phyloP scores from a whole-genome alignment of 2,113 vertebrate genomes.

The Tragelaphus buxtoni region DNA sequence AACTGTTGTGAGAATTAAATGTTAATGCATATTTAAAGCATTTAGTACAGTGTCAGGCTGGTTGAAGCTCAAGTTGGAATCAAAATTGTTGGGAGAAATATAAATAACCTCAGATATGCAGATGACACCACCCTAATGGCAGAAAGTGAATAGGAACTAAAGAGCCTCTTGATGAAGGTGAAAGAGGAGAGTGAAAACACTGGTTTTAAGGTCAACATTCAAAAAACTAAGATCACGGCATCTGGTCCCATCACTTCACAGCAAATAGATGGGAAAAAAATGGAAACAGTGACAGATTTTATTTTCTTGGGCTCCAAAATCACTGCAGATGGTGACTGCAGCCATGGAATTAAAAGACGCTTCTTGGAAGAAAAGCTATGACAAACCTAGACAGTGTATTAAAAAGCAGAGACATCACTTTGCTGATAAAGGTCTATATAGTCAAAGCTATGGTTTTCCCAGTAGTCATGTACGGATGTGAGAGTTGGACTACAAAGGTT shows the following conservation, averaged over 20 bases:
- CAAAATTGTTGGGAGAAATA: not conserved
- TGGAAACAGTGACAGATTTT: not conserved
- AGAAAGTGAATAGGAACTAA: not conserved
- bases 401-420: not conserved
- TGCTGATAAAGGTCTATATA: not conserved
- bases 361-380: not conserved
- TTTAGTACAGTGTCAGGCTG: not conserved
- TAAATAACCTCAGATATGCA: not conserved
- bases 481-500: not conserved
- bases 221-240: not conserved
- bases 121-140: not conserved
- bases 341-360: not conserved
- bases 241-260: not conserved
- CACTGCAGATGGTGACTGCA: accelerated
- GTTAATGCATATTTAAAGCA: slow-evolving; percentile 18
- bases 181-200: not conserved
- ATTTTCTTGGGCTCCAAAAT: not conserved
- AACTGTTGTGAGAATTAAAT: not conserved
- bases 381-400: not conserved
- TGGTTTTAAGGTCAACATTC: not conserved
- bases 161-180: not conserved
- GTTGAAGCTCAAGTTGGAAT: not conserved
- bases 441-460: not conserved
- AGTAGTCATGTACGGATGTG: not conserved
- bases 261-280: not conserved